Evolutionary conservation across 2,113 vertebrate species (phyloP).

Genomic region (Cynopterus brachyotis): DNA sequence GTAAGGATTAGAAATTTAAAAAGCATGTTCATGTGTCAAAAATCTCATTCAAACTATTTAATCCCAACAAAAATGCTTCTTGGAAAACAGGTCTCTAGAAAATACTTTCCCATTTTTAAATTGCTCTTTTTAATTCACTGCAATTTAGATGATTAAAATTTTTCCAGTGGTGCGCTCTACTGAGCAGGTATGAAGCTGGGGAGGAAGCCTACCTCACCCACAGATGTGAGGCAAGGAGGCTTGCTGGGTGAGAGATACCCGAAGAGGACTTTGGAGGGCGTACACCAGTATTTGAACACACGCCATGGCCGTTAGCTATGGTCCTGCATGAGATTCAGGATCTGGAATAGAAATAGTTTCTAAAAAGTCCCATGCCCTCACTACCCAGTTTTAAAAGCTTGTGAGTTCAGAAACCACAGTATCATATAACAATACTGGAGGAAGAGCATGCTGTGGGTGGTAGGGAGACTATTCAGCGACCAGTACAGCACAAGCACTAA

Average conservation of each 20-base stretch:
- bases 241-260: not conserved
- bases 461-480: not conserved
- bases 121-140: conserved; percentile 68
- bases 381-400: not conserved
- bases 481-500: not conserved
- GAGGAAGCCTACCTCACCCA: not conserved
- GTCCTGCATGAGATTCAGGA: not conserved
- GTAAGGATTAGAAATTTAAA: not conserved
- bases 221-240: not conserved
- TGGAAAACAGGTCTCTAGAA: conserved; percentile 74
- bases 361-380: not conserved
- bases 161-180: conserved; percentile 21
- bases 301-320: not conserved
- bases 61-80: conserved; percentile 74
- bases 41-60: conserved; percentile 78
- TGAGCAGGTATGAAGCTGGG: conserved; percentile 69
- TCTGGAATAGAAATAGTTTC: conserved; percentile 27
- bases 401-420: not conserved
- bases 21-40: conserved; percentile 63
- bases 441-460: not conserved
- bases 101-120: conserved; percentile 63
- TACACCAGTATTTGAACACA: not conserved
- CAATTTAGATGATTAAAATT: conserved; percentile 57
- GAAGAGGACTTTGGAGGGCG: not conserved
- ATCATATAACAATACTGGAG: not conserved